These are phyloP conservation scores for Morinoia aosen DNA, from an alignment of 2,888 invertebrate species.

Conservation along the genomic window DNA sequence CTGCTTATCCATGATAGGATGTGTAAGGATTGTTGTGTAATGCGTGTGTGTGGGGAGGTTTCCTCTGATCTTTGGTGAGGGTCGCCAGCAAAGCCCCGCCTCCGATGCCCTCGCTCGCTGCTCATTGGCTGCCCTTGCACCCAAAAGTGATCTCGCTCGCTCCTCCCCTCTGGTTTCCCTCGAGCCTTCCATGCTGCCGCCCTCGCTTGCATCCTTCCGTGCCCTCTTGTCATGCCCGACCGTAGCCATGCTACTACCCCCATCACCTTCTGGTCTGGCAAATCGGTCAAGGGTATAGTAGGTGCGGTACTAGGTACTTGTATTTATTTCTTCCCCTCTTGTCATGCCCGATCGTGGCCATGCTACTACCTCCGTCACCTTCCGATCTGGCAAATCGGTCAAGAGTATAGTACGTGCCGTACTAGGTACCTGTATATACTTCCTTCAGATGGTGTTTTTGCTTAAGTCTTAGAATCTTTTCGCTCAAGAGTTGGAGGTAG, in stretches of 20 bases:
- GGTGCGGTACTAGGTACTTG: too few species aligned
- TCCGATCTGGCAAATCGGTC: too few species aligned
- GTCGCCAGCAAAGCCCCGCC: neutral
- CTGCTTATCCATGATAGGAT: neutral
- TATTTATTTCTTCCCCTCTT: neutral
- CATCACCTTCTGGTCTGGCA: too few species aligned
- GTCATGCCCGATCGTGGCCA: neutral
- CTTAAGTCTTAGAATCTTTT: too few species aligned
- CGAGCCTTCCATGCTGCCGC: constrained; percentile 34
- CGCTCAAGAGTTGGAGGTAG: too few species aligned
- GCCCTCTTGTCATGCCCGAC: neutral
- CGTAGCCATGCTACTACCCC: neutral
- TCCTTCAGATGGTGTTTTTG: too few species aligned
- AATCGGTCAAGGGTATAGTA: too few species aligned
- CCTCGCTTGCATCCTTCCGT: neutral
- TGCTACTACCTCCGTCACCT: too few species aligned
- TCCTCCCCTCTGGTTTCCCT: constrained; percentile 47
- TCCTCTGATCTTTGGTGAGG: neutral
- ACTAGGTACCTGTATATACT: neutral
- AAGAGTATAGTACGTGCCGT: too few species aligned
- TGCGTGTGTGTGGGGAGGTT: neutral
- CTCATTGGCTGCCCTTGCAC: constrained; percentile 7
- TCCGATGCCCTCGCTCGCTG: constrained; percentile 21
- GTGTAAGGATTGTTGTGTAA: neutral
- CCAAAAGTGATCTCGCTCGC: neutral